phyloP scores from a whole-genome alignment of 2,888 invertebrate genomes.

The Ormyrus nitidulus region DNA sequence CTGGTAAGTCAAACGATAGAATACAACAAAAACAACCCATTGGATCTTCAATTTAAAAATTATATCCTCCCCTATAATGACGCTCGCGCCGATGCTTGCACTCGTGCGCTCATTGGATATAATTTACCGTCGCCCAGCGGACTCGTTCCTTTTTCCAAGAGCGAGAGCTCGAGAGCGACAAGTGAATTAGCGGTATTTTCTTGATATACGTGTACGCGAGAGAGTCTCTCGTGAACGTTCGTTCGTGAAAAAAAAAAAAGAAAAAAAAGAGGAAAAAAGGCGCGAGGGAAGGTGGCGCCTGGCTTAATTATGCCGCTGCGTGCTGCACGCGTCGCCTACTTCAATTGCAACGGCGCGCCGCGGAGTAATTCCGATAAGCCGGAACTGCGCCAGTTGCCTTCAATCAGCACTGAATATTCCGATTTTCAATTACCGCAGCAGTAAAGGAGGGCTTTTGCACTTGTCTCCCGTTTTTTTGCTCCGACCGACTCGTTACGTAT shows the following conservation, averaged over 20 bases:
- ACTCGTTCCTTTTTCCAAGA: not conserved
- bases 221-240: not conserved
- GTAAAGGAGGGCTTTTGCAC: too few relatives aligned
- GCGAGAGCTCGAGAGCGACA: not conserved
- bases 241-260: conserved; percentile 9
- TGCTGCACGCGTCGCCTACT: not conserved
- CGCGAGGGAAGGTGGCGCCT: not conserved
- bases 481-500: too few relatives aligned
- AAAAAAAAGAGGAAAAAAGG: not conserved
- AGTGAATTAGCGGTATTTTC: conserved; percentile 29
- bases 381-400: not conserved
- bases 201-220: not conserved
- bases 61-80: too few relatives aligned
- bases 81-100: not conserved
- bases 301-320: conserved; percentile 13
- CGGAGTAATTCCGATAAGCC: not conserved
- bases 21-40: not conserved
- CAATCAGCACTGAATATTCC: not conserved
- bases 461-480: too few relatives aligned
- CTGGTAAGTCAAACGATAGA: too few relatives aligned
- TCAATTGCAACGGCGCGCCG: not conserved
- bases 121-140: not conserved
- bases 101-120: conserved; percentile 11
- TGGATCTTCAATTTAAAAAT: not conserved
- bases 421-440: conserved; percentile 10